Evolutionary conservation across 1,140 invertebrate genomes (phyloP).

Genomic region (Cyphomyrmex costatus): DNA sequence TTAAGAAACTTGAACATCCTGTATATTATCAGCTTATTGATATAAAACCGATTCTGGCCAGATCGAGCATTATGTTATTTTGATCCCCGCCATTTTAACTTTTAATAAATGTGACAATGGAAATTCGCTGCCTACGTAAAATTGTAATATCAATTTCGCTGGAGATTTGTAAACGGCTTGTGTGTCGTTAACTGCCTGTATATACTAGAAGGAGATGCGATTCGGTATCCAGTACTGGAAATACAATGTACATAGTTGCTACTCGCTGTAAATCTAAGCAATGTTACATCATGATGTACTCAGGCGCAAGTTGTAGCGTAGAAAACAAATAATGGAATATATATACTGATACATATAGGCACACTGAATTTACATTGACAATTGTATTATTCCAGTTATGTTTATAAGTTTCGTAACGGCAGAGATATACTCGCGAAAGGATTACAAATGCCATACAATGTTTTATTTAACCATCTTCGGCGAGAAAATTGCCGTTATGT

Average conservation of each 20-base stretch:
- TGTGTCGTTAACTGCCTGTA: constrained; percentile 45
- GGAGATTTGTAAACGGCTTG: constrained; percentile 5
- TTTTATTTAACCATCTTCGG: constrained; percentile 31
- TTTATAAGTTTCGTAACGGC: constrained; percentile 57
- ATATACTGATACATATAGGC: constrained; percentile 26
- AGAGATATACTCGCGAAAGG: constrained; percentile 57
- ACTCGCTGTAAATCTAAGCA: constrained; percentile 57
- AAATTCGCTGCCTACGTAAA: constrained; percentile 12
- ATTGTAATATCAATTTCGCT: constrained; percentile 13
- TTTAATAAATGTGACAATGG: background rate
- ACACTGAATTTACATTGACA: constrained; percentile 61
- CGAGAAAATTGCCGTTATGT: constrained; percentile 21
- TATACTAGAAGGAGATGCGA: constrained; percentile 15
- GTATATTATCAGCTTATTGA: background rate
- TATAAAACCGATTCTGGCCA: constrained; percentile 18
- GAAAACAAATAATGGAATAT: constrained; percentile 64
- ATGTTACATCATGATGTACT: constrained; percentile 59
- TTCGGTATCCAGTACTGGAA: constrained; percentile 16
- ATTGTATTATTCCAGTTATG: constrained; percentile 64
- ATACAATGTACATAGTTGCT: constrained; percentile 53
- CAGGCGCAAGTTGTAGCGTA: constrained; percentile 69
- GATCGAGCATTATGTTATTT: constrained; percentile 9
- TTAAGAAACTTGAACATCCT: background rate
- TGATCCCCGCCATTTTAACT: background rate
- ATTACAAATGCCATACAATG: constrained; percentile 51